A percentile compares a stretch with the other conserved stretches of the same genome.
Conservation (phyloP, 1,140 invertebrate genomes). For the Drosophila kanapiae region DNA sequence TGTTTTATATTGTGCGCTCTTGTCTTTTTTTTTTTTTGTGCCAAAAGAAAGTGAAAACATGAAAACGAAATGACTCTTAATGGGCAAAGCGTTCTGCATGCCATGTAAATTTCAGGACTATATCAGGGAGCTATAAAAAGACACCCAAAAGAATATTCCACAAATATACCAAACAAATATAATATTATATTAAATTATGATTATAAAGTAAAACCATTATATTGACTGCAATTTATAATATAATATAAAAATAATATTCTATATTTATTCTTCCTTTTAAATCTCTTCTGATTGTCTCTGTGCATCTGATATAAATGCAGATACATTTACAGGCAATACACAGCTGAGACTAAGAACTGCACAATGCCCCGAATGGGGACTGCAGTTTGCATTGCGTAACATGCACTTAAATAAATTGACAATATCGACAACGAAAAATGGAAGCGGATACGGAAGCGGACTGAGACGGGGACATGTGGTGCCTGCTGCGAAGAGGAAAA, state of each 20-base stretch:
- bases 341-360: constrained; percentile 16
- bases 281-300: background rate
- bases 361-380: constrained; percentile 27
- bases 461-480: constrained; percentile 1
- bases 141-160: background rate
- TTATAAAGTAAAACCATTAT: too few relatives aligned
- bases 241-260: background rate
- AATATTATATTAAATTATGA: too few relatives aligned
- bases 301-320: constrained; percentile 8
- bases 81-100: constrained; percentile 28
- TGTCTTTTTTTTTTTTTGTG: background rate
- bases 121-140: background rate
- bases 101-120: constrained; percentile 29
- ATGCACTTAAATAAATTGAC: constrained; percentile 79
- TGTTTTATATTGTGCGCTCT: constrained; percentile 10
- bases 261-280: too few relatives aligned
- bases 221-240: background rate
- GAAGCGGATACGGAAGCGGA: constrained; percentile 5
- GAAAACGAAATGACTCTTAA: constrained; percentile 39
- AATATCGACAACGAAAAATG: constrained; percentile 58
- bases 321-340: constrained; percentile 18
- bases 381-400: constrained; percentile 68
- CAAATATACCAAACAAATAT: too few relatives aligned
- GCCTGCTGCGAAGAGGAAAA: constrained; percentile 14
- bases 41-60: constrained; percentile 23